A percentile compares a stretch with the other conserved stretches of the same genome.
Evolutionary conservation across 2,888 invertebrate genomes (phyloP).

Genomic region (Exephanes ischioxanthus): DNA sequence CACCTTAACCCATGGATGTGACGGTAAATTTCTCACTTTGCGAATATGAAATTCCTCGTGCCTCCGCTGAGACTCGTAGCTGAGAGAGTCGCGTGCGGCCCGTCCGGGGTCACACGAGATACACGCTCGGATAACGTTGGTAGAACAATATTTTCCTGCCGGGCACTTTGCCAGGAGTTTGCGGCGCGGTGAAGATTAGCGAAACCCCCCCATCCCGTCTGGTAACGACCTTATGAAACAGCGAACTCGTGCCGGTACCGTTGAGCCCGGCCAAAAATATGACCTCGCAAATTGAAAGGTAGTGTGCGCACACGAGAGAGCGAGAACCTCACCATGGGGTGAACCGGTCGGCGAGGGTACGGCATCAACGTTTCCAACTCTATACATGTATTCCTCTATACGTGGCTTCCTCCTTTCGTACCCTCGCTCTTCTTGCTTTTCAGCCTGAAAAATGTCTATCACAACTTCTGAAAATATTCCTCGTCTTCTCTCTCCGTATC

Average conservation of each 20-base stretch:
- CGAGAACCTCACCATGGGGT: constrained; percentile 54
- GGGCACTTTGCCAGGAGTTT: constrained; percentile 78
- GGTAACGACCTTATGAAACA: constrained; percentile 81
- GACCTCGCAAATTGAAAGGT: constrained; percentile 80
- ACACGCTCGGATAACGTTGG: constrained; percentile 74
- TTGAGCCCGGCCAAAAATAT: constrained; percentile 76
- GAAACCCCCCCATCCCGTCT: constrained; percentile 69
- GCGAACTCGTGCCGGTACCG: constrained; percentile 71
- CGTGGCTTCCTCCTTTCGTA: constrained; percentile 2
- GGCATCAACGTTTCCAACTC: constrained; percentile 22
- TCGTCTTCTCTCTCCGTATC: constrained; percentile 65
- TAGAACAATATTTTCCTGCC: constrained; percentile 77
- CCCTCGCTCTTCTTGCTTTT: constrained; percentile 27
- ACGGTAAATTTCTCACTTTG: constrained; percentile 76
- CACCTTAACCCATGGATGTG: constrained; percentile 38
- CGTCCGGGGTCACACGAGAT: constrained; percentile 66
- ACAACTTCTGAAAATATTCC: constrained; percentile 68
- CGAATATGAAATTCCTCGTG: constrained; percentile 77
- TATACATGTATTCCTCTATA: too few relatives aligned
- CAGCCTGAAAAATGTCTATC: constrained; percentile 60
- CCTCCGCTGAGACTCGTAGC: constrained; percentile 33
- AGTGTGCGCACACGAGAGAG: constrained; percentile 62
- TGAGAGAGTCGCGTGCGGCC: constrained; percentile 36
- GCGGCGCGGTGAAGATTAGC: constrained; percentile 79
- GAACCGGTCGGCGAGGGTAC: background rate